Base-by-base conservation (phyloP, 2,888 invertebrate species). In the Caenorhabditis drosophilae region DNA sequence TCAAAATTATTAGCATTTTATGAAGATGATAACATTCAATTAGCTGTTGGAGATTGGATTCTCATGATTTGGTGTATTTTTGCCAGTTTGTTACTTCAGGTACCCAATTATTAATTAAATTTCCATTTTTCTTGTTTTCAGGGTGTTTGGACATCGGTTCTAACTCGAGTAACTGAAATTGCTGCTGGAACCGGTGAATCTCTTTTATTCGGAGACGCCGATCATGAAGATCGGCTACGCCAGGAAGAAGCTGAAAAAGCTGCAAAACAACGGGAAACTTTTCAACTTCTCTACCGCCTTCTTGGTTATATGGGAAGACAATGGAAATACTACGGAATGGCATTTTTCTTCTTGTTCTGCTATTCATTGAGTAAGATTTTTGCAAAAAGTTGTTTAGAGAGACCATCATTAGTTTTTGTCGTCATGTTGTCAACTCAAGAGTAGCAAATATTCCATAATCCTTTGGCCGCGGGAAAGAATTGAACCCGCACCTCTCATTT, bases 11-110 rank as follows among this genome's bases (percentile, higher is more conserved):
- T 81, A 3, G 81, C 81, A 2, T 82, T 81, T 63, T 81, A 82
- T 54, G 81, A 81, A 54, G 76, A 79, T 47, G 73, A 76, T 23
- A 63, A 69, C 2, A 41, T 74, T 12, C 49, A 55, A 20, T 53
- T 82, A 45, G 80, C 78, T 16, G 74, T 81, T 40, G 81, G 81
- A 18, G 81, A 81, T 59, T 81, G 81, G 81, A 81, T 81, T 45
- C 76, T 81, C 16, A 82, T 81, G 81, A 73, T 79, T 36, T 81
- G 81, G 81, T 81, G 79, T 41, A 71, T 82, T 26, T 61, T 82
- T 22, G 81, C 81, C 23, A 74, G 77, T n/a, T 58, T 80, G 25
- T 68, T 75, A 16, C 72, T 76, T 22, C 77, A 77, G 63, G 69
- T 76, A 25, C 11, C 4, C 23, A 20, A 18, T 15, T 15, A 7